Conservation (phyloP, 2,113 vertebrate species). For the Sphyrna mokarran region DNA sequence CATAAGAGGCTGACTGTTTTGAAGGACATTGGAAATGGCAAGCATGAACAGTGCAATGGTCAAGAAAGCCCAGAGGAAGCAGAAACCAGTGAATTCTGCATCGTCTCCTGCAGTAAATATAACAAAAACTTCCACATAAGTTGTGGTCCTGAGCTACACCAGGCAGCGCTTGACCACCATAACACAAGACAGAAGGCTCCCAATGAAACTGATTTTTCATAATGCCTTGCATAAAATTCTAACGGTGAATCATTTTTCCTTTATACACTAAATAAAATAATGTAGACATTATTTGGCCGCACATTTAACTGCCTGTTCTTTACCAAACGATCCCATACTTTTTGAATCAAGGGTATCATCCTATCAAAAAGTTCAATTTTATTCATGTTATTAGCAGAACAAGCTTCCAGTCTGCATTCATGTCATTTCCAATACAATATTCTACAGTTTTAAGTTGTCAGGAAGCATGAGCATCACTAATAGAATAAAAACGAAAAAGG, state of each 20-base stretch:
- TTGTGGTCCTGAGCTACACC: no score
- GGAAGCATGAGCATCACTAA: background rate
- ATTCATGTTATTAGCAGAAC: background rate
- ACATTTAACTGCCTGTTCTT: background rate
- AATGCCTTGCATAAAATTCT: background rate
- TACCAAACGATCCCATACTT: background rate
- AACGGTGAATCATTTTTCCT: background rate
- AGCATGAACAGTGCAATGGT: no score
- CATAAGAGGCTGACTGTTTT: no score
- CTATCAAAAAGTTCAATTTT: constrained; percentile 2
- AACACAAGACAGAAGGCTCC: no score
- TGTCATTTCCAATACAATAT: background rate
- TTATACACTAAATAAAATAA: background rate
- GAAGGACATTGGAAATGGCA: no score
- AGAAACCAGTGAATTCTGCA: no score
- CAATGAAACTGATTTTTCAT: background rate
- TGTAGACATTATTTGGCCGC: background rate
- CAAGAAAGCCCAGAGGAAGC: no score
- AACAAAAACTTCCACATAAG: no score
- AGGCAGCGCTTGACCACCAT: no score
- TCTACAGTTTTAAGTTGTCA: background rate
- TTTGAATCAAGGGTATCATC: no score
- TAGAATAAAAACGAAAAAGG: background rate
- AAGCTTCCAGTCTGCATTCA: background rate
- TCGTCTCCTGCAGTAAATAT: no score